Evolutionary conservation across 2,113 vertebrate species (phyloP), one percentile per base, ranked within the genome.

Genomic region (Cervus canadensis): DNA sequence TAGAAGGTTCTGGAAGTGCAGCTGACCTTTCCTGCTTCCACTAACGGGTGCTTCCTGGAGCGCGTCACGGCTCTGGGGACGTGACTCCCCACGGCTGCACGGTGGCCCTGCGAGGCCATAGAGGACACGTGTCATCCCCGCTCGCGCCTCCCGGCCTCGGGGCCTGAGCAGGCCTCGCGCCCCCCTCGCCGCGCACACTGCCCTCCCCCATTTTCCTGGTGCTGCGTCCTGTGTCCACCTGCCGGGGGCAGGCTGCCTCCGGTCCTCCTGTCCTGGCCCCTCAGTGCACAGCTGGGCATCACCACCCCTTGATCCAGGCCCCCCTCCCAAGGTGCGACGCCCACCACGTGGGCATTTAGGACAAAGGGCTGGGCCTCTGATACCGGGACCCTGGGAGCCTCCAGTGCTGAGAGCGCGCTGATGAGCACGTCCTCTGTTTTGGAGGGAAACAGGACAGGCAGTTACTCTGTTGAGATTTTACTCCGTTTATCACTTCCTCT

Each of bases 121-220:
- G 5, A n/a, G 79, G 30, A 59, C 43, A 33, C 0, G 0, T 14
- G 14, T 81, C 5, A 0, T 76, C 67, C 36, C 67, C 21, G 2
- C 67, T 40, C 10, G 26, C 15, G 0, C 19, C 76, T 50, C 26
- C 45, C 0, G 8, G 43, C 76, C 45, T 79, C 4, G 26, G 26
- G 45, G 33, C 48, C 11, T 19, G 30, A 25, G 10, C 30, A 0
- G 78, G 17, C 48, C 79, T 21, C 6, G 3, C 3, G 2, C 57
- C 52, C n/a, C 26, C 28, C 40, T 50, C 3, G 0, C 50, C 11
- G 3, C 1, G 2, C 28, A 62, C 2, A 0, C 19, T 3, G 5
- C 59, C 36, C n/a, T 26, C 83, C 56, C 30, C n/a, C 8, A 3
- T 36, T 92, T 11, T 56, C 23, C 48, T 57, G 28, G 12, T 6